Conservation (phyloP, 2,888 invertebrate species). For the Apodemia zela region DNA sequence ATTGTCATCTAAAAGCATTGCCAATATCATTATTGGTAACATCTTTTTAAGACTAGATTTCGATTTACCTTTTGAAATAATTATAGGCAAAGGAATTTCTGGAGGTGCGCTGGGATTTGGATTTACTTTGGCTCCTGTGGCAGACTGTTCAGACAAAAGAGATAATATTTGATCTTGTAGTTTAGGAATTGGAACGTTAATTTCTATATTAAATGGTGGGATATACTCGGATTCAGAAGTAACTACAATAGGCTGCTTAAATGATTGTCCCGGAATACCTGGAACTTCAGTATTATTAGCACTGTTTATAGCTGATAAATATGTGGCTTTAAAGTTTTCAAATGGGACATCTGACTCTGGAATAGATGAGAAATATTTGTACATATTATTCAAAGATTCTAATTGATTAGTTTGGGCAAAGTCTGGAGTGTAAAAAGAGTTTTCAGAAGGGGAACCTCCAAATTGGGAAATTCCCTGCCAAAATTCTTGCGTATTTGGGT, state of each 20-base stretch:
- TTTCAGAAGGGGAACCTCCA: not conserved
- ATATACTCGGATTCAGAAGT: not conserved
- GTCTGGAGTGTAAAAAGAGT: not conserved
- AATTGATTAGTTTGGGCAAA: not conserved
- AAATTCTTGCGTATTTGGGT: not conserved
- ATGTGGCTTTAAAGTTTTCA: not conserved
- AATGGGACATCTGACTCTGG: not conserved
- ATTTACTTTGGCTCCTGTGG: constrained; percentile 20
- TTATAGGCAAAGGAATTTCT: constrained; percentile 35
- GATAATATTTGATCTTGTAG: constrained; percentile 41
- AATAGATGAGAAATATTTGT: not conserved
- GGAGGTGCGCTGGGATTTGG: constrained; percentile 21
- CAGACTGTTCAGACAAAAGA: constrained; percentile 34
- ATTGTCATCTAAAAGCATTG: constrained; percentile 41
- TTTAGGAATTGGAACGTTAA: constrained; percentile 45
- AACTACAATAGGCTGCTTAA: not conserved
- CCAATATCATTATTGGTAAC: constrained; percentile 47
- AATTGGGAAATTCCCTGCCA: not conserved
- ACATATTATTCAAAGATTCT: not conserved
- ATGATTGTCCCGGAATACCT: not conserved
- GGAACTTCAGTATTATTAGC: not conserved
- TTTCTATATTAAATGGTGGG: constrained; percentile 46
- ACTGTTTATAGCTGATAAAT: not conserved
- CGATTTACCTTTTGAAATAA: constrained; percentile 36
- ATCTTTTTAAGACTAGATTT: constrained; percentile 41